A percentile compares a stretch with the other conserved stretches of the same genome.
These are phyloP conservation scores for Aphelenchoides fujianensis DNA, from an alignment of 1,140 invertebrate genomes.

Conservation along the genomic window DNA sequence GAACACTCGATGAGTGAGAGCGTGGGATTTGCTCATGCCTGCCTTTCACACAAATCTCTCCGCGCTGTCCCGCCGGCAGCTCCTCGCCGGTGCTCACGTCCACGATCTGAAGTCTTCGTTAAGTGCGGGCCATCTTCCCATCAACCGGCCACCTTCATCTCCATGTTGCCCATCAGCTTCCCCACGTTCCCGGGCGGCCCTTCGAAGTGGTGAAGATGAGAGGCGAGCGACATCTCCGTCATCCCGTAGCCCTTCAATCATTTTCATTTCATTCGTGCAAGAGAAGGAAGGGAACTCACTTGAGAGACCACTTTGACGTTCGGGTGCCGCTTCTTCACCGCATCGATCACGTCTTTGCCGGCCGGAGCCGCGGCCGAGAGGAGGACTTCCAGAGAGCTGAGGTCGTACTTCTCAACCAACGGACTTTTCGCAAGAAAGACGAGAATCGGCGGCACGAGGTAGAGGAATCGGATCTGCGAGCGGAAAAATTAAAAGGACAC, in stretches of 20 bases:
- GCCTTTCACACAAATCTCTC: conserved; percentile 18
- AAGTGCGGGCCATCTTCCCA: neutral
- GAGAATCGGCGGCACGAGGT: conserved; percentile 39
- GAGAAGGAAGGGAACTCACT: too few species aligned
- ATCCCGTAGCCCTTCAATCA: conserved; percentile 62
- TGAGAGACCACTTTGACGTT: conserved; percentile 21
- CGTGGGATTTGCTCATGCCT: too few species aligned
- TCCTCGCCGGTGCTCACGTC: neutral
- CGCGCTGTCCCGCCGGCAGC: neutral
- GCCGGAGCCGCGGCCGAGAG: conserved; percentile 39
- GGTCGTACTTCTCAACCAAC: conserved; percentile 44
- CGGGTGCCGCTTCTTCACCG: conserved; percentile 16
- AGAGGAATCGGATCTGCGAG: neutral
- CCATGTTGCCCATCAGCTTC: conserved; percentile 8
- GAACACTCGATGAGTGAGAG: conserved; percentile 1
- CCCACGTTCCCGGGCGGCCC: conserved; percentile 4
- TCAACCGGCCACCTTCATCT: conserved; percentile 13
- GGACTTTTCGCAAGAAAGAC: conserved; percentile 43
- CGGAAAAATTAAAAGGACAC: neutral
- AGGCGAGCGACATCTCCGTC: neutral
- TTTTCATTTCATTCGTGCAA: too few species aligned
- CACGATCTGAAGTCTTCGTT: conserved; percentile 10
- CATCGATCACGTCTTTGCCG: neutral
- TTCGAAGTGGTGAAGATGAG: neutral
- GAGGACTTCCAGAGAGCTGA: conserved; percentile 26